Percentiles rank a stretch among this genome's conserved stretches.
phyloP scores from a whole-genome alignment of 2,113 vertebrate genomes.

The Dipodomys ordii region DNA sequence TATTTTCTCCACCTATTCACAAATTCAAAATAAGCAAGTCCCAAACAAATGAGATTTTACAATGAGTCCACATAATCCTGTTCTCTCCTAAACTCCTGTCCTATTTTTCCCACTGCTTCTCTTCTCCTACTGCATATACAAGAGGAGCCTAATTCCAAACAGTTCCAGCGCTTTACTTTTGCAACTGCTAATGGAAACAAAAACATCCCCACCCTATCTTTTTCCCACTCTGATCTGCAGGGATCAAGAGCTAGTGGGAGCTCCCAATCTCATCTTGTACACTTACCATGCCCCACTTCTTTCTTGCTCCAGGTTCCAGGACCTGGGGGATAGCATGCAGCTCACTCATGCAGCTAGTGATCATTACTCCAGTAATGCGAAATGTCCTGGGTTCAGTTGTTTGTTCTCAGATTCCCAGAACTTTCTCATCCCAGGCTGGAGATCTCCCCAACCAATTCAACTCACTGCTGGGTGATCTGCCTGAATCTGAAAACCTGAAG shows the following conservation, averaged over 20 bases:
- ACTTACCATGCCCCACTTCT: not conserved
- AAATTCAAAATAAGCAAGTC: constrained; percentile 47
- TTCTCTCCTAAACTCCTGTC: not conserved
- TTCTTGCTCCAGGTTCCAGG: not conserved
- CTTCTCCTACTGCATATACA: not conserved
- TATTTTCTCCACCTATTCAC: constrained; percentile 26
- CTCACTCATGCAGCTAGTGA: not conserved
- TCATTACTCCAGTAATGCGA: not conserved
- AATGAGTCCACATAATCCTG: not conserved
- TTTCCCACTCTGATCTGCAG: not conserved
- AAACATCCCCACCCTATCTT: not conserved
- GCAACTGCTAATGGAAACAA: constrained; percentile 2
- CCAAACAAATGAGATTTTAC: constrained; percentile 18
- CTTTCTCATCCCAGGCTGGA: not conserved
- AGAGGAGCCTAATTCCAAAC: not conserved
- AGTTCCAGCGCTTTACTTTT: not conserved
- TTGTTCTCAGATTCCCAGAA: not conserved
- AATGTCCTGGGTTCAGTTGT: not conserved
- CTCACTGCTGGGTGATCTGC: not conserved
- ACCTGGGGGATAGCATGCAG: not conserved
- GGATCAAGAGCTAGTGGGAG: not conserved
- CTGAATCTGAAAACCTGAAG: not conserved
- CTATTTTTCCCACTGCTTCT: not conserved
- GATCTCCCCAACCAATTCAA: not conserved
- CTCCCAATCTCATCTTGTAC: not conserved